Evolutionary conservation across 2,797 vertebrate species (phyloP), one percentile per base, ranked within the genome.

Genomic region (Peromyscus aztecus): DNA sequence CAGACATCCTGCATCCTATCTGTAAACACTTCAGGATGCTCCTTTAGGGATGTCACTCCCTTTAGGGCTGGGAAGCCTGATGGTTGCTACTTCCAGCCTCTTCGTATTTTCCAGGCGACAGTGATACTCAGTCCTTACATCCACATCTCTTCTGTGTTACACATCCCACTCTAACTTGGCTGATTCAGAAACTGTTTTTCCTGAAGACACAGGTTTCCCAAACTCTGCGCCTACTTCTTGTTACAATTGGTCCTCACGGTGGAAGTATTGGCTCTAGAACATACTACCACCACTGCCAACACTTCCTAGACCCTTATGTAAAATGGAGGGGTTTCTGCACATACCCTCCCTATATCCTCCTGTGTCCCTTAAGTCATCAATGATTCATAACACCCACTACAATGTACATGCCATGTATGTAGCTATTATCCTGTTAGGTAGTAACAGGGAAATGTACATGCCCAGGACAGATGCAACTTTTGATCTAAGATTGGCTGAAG

Each of bases 1-100:
- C 37, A 59, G 13, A 57, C 16, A 57, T 59, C 73, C 46, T 5
- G n/a, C 24, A 31, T 52, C 4, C 9, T 27, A 40, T 90, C 76
- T 73, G 23, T 76, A 94, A 86, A 78, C 37, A 84, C 29, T 78
- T 82, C 43, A 46, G 37, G 34, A 63, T 77, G 61, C 24, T n/a
- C 57, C 80, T 93, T 89, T 69, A 94, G 93, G 43, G 17, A 52
- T 24, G 88, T 16, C 61, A 29, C 75, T 84, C 93, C 59, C 59
- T 57, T 86, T 49, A 76, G 52, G 7, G 13, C 24, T 57, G 2
- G 40, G 19, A 94, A 87, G 46, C 37, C 34, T 24, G 40, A 29
- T 8, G 49, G 8, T 29, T 80, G 19, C 24, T 71, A 57, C 78
- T 24, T 11, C 14, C 59, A 46, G 29, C 11, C 91, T 55, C 24